These are phyloP conservation scores for Cyphomyrus plagiostoma DNA, from an alignment of 2,113 vertebrate species.

Conservation along the genomic window DNA sequence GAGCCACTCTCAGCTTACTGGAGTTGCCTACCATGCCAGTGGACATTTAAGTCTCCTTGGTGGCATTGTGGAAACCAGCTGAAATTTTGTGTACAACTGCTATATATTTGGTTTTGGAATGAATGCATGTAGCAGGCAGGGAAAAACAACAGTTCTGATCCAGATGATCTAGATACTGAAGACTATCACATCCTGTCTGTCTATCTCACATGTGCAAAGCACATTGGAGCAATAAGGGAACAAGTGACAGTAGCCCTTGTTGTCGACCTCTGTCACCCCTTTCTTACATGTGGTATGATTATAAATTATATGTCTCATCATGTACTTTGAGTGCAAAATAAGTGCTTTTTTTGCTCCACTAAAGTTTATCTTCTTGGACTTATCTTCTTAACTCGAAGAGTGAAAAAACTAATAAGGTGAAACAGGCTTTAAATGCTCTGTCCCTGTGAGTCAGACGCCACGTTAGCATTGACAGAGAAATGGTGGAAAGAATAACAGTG, in stretches of 20 bases:
- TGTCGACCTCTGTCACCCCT: neutral
- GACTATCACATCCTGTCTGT: neutral
- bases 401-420: neutral
- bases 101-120: neutral
- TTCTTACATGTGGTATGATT: neutral
- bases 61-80: neutral
- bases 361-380: neutral
- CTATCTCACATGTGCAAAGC: neutral
- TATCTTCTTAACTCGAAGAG: neutral
- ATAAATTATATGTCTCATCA: neutral
- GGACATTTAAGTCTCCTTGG: neutral
- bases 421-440: neutral
- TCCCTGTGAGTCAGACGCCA: neutral
- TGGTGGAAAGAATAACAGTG: neutral
- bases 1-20: neutral
- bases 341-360: neutral
- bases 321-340: neutral
- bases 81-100: neutral
- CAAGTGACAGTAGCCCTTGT: neutral
- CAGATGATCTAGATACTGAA: neutral
- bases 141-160: neutral
- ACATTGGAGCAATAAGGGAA: neutral
- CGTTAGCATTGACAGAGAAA: neutral
- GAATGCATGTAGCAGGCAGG: neutral
- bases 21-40: neutral